Evolutionary conservation across 1,140 invertebrate species (phyloP).

Genomic region (Hycleus cichorii): DNA sequence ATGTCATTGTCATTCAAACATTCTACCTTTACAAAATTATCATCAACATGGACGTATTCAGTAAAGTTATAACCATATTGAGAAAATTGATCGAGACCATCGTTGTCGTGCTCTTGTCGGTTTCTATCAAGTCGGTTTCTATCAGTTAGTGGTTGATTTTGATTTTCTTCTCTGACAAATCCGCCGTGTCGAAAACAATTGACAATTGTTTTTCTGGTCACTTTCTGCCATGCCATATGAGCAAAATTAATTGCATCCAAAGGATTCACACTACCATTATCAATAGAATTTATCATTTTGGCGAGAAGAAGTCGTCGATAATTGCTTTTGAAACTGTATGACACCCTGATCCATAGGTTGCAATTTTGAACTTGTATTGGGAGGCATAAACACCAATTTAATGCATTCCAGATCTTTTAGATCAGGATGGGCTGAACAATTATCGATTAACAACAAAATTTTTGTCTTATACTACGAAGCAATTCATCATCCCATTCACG

Average conservation of each 20-base stretch:
- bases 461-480: not conserved
- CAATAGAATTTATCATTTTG: conserved; percentile 10
- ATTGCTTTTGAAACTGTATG: conserved; percentile 8
- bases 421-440: conserved; percentile 12
- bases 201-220: not conserved
- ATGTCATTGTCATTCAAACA: too few species aligned
- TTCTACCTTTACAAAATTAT: too few species aligned
- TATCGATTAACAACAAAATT: conserved; percentile 19
- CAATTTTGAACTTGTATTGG: conserved; percentile 13
- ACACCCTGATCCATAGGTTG: conserved; percentile 6
- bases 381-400: conserved; percentile 13
- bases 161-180: not conserved
- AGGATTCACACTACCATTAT: conserved; percentile 2
- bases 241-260: conserved; percentile 1
- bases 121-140: not conserved
- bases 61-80: not conserved
- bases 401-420: not conserved
- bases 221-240: not conserved
- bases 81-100: not conserved
- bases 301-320: conserved; percentile 7
- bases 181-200: conserved; percentile 9
- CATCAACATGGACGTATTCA: not conserved
- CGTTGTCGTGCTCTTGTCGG: too few species aligned
- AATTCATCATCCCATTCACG: conserved; percentile 13
- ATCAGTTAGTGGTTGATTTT: conserved; percentile 1